These are phyloP conservation scores for Xerus inauris DNA, from an alignment of 2,113 vertebrate species.

Conservation along the genomic window DNA sequence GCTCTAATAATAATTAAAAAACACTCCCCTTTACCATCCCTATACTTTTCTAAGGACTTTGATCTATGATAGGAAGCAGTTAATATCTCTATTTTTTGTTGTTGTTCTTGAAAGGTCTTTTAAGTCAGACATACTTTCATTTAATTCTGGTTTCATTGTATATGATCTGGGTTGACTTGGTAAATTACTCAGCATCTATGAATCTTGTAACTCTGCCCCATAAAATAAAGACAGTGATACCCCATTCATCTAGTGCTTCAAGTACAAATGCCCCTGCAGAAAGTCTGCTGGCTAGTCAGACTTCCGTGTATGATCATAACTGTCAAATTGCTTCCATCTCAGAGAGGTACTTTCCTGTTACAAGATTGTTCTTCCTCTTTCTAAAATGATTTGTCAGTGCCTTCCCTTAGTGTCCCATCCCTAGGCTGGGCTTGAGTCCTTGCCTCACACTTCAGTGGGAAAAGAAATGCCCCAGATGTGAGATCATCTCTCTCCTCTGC, in stretches of 20 bases:
- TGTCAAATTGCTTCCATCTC: not conserved
- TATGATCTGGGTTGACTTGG: not conserved
- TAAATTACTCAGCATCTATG: not conserved
- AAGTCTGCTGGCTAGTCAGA: not conserved
- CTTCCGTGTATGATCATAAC: not conserved
- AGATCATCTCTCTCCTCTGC: not conserved
- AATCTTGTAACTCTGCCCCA: not conserved
- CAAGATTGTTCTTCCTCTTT: not conserved
- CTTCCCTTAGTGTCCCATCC: not conserved
- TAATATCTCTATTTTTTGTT: not conserved
- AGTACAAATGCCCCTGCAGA: fast-evolving
- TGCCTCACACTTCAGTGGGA: not conserved
- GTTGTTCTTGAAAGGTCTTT: not conserved
- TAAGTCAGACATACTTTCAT: not conserved
- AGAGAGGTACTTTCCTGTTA: not conserved
- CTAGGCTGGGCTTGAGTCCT: not conserved
- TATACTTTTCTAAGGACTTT: not conserved
- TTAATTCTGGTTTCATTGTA: not conserved
- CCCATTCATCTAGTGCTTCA: not conserved
- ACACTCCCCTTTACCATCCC: not conserved
- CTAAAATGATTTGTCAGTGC: not conserved
- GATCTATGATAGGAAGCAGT: not conserved
- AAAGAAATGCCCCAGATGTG: not conserved
- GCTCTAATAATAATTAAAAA: too few species aligned
- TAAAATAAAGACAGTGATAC: not conserved